Evolutionary conservation across 2,797 vertebrate species (phyloP).

Genomic region (Mormyrops boulengeri): DNA sequence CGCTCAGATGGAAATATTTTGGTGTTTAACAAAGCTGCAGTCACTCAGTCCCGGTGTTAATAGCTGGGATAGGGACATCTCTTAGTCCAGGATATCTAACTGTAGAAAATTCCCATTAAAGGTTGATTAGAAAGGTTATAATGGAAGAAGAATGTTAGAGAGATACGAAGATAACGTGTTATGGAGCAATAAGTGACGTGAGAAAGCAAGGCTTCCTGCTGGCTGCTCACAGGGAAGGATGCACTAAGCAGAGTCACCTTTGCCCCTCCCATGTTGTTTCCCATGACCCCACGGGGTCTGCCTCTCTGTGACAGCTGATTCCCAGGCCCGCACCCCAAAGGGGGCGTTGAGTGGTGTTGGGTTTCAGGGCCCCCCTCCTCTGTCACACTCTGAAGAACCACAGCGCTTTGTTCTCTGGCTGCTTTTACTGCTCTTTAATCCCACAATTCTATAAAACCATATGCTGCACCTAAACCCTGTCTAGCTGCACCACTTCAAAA

Average conservation of each 20-base stretch:
- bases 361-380: slow-evolving; percentile 19
- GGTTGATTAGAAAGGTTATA: background rate
- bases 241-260: slow-evolving; percentile 51
- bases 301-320: slow-evolving; percentile 61
- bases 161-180: background rate
- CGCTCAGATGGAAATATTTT: background rate
- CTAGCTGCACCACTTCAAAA: slow-evolving; percentile 29
- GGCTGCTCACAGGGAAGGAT: slow-evolving; percentile 32
- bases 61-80: background rate
- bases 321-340: slow-evolving; percentile 53
- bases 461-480: background rate
- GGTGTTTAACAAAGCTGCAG: background rate
- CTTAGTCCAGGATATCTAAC: background rate
- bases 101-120: background rate
- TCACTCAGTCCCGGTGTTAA: background rate
- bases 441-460: slow-evolving; percentile 4
- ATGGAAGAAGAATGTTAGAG: background rate
- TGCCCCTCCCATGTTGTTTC: slow-evolving; percentile 51
- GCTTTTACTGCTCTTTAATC: slow-evolving; percentile 18
- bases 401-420: slow-evolving; percentile 31
- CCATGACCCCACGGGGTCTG: slow-evolving; percentile 41
- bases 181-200: background rate
- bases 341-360: slow-evolving; percentile 16
- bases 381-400: slow-evolving; percentile 26
- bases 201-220: slow-evolving; percentile 20